Percentiles rank a stretch among this genome's conserved stretches.
Conservation (phyloP, 1,140 invertebrate species). For the Solen grandis region DNA sequence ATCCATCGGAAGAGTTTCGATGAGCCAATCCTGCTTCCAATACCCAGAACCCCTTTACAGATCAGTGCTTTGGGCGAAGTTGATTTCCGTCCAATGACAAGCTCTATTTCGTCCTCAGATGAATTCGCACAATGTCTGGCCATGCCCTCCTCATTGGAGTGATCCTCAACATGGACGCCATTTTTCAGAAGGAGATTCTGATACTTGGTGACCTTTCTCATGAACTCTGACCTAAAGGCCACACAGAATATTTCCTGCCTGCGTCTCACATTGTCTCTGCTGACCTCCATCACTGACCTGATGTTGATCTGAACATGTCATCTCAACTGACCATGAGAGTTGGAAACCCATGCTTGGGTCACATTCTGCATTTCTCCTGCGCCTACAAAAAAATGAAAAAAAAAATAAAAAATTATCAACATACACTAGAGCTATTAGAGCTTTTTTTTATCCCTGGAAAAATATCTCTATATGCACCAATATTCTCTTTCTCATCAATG, state of each 20-base stretch:
- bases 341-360: too few species aligned
- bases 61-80: neutral
- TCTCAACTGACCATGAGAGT: too few species aligned
- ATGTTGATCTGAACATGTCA: too few species aligned
- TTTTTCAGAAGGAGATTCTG: slow-evolving; percentile 33
- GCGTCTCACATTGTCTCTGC: neutral
- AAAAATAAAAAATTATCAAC: too few species aligned
- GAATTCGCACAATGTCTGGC: neutral
- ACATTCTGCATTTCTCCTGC: too few species aligned
- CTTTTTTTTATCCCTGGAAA: too few species aligned
- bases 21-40: slow-evolving; percentile 19
- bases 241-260: slow-evolving; percentile 26
- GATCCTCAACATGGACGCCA: slow-evolving; percentile 30
- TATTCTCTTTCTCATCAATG: too few species aligned
- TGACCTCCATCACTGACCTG: slow-evolving; percentile 3
- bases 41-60: slow-evolving; percentile 19
- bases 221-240: slow-evolving; percentile 16
- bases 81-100: slow-evolving; percentile 23
- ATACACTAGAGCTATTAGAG: too few species aligned
- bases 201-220: slow-evolving; percentile 41
- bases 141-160: too few species aligned
- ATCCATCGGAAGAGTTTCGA: slow-evolving; percentile 27
- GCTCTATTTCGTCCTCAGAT: slow-evolving; percentile 29
- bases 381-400: too few species aligned
- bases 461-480: too few species aligned